Conservation (phyloP, 2,797 vertebrate species). For the Coendou prehensilis region DNA sequence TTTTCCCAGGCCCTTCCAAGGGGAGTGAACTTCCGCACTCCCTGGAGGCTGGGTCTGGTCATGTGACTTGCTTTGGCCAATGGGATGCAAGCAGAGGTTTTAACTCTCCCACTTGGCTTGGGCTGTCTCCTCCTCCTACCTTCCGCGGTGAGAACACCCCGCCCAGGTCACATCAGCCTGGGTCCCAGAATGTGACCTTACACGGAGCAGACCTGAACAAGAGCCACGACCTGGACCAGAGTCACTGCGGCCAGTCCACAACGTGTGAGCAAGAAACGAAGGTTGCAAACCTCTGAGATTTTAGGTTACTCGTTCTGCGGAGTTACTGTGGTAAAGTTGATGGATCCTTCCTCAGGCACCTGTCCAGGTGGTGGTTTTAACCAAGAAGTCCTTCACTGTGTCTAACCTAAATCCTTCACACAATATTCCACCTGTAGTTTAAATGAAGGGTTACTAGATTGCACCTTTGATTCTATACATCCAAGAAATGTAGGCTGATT, state of each 20-base stretch:
- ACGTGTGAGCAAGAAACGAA: background rate
- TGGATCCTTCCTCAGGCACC: background rate
- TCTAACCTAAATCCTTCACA: conserved; percentile 26
- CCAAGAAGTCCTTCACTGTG: background rate
- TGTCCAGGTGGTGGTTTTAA: background rate
- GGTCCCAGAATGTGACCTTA: background rate
- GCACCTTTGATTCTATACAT: background rate
- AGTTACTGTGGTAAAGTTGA: background rate
- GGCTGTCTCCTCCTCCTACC: background rate
- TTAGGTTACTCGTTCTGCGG: background rate
- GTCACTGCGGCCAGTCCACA: background rate
- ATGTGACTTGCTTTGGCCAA: conserved; percentile 61
- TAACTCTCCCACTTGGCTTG: background rate
- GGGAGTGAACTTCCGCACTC: background rate
- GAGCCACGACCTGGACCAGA: background rate
- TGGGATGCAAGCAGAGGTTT: conserved; percentile 41
- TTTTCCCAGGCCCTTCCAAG: background rate
- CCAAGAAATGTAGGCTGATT: conserved; percentile 41
- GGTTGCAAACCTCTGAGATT: background rate
- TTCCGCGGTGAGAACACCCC: background rate
- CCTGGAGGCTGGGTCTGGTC: background rate
- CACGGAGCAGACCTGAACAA: background rate
- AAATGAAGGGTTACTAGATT: conserved; percentile 5
- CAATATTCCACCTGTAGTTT: background rate
- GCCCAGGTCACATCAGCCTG: background rate